Conservation (phyloP, 64 coral and sea anemone species). For the Actinia equina region DNA sequence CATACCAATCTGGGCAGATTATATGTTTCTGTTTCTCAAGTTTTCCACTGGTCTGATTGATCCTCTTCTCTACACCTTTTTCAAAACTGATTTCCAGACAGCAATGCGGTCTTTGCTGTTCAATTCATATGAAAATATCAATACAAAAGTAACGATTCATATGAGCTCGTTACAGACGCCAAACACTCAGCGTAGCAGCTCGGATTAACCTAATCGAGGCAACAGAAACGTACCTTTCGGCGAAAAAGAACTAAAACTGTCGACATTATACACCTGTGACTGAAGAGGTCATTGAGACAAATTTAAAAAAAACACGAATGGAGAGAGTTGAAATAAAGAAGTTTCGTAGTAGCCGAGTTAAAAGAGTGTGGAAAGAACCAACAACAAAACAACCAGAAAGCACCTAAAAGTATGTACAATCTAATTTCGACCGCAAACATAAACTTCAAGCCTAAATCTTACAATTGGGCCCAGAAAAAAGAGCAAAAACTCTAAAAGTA, state of each 20-base stretch:
- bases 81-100: slow-evolving; percentile 59
- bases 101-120: slow-evolving; percentile 16
- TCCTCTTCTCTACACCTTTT: slow-evolving; percentile 59
- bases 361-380: no score
- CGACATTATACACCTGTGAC: not conserved
- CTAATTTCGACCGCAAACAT: no score
- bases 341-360: no score
- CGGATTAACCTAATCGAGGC: not conserved
- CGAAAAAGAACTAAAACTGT: not conserved
- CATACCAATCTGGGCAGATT: not conserved
- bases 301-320: no score
- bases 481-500: no score
- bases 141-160: not conserved
- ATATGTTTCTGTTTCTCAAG: slow-evolving; percentile 29
- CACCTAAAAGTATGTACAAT: no score
- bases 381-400: no score
- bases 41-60: slow-evolving; percentile 41
- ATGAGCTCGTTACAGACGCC: not conserved
- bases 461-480: no score
- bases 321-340: no score
- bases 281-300: no score
- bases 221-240: not conserved
- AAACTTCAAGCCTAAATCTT: no score
- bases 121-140: not conserved
- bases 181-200: not conserved